Evolutionary conservation across 92 coral and sea anemone species (phyloP), one percentile per base, ranked within the genome.

Genomic region (Epizoanthus ramosus): DNA sequence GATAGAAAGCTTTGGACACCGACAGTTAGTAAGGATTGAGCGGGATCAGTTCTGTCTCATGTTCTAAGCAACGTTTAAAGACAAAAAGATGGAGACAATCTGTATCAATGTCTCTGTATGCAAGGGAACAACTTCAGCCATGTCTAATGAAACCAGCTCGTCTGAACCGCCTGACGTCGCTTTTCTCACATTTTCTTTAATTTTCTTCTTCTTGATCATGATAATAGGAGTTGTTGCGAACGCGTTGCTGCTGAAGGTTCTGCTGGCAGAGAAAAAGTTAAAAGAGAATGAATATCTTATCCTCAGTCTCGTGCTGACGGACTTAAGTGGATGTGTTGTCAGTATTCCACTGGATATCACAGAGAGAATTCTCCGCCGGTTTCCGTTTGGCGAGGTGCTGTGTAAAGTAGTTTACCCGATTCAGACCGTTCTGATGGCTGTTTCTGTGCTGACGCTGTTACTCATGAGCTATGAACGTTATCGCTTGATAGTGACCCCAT

Each of bases 381-480:
- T 91, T 68, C 96, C 93, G 8, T 92, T 75, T 57, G 96, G 90
- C 52, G 92, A 81, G 16, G 79, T 79, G 15, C 86, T 92, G 41
- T 92, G 96, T 33, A 89, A 79, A 37, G 73, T 85, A 3, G 84
- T 90, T 39, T 92, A 91, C 79, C 96, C 96, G 37, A 76, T 87
- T 41, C 96, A 92, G 83, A 90, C 96, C 35, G 79, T 88, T 0
- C 80, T 92, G 2, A 79, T 88, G 58, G 84, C 87, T 8, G 91
- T 90, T 25, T 92, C 93, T 12, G 91, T 90, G 43, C 19, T 89
- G 63, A 90, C 89, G 17, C 59, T 92, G 58, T 79, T 91, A 12
- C 84, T 89, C 66, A 92, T 92, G 96, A 85, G 93, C 65, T 73
- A 80, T 45, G 96, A 92, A 41, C 90, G 96, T 22, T 86, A 85